Percentiles rank a stretch among this genome's conserved stretches.
Evolutionary conservation across 2,797 vertebrate genomes (phyloP).

Genomic region (Clarias platycephalus): DNA sequence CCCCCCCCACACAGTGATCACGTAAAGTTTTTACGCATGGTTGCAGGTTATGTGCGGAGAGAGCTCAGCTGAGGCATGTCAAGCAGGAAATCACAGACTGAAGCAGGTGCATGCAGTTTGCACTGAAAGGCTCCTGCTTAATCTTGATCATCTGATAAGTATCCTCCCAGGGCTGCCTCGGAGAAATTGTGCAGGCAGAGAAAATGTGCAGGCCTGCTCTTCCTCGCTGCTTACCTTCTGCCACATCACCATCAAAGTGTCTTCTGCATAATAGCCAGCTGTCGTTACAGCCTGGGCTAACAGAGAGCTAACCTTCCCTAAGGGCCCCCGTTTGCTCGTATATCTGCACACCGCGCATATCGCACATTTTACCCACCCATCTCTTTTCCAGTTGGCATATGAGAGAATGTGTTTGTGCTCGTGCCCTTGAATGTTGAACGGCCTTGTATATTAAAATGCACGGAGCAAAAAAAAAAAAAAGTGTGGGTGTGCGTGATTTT

Average conservation of each 20-base stretch:
- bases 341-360: conserved; percentile 53
- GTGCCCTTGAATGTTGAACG: conserved; percentile 42
- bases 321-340: conserved; percentile 52
- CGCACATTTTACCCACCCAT: conserved; percentile 42
- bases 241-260: conserved; percentile 45
- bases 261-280: conserved; percentile 47
- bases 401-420: conserved; percentile 5
- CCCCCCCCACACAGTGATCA: neutral
- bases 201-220: conserved; percentile 31
- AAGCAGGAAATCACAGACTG: conserved; percentile 27
- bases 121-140: conserved; percentile 43
- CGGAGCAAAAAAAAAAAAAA: conserved; percentile 2
- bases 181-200: conserved; percentile 19
- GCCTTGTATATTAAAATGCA: conserved; percentile 63
- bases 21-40: neutral
- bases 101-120: conserved; percentile 34
- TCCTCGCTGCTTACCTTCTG: conserved; percentile 41
- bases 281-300: conserved; percentile 53
- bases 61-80: conserved; percentile 14
- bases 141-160: conserved; percentile 49
- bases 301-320: conserved; percentile 55
- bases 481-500: conserved; percentile 5
- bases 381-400: conserved; percentile 31
- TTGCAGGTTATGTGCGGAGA: conserved; percentile 11
- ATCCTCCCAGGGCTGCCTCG: conserved; percentile 42